Evolutionary conservation across 2,888 invertebrate genomes (phyloP), one percentile per base, ranked within the genome.

Genomic region (Abscondita cerata): DNA sequence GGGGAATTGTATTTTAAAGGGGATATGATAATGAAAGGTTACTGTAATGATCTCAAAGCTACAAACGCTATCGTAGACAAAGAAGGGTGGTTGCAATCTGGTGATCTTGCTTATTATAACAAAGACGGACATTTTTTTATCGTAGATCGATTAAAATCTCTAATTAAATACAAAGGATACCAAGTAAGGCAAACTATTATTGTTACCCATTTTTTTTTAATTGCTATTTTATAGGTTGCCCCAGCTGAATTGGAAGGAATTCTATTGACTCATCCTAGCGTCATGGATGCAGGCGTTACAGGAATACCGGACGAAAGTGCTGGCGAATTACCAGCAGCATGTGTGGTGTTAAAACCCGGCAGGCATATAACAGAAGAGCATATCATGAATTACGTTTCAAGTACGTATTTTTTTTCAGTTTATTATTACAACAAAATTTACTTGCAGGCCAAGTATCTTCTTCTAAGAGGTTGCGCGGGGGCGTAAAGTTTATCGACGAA

Each of bases 91-190:
- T 77, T 91, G 9, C 86, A 87, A 67, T 87, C 90, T 25, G 95
- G 95, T 0, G 95, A 96, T 77, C 82, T 95, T 67, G 95, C 91
- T 0, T 93, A 91, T 77, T 92, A 88, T 70, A 93, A 95, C 74
- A 78, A 86, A 0, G 88, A 93, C 12, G 89, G 88, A 0, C 88
- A 85, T 77, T 90, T 93, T 78, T 94, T 85, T 73, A 87, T 95
- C 65, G 90, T 94, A 0, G 95, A 95, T 77, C 83, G 96, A 62
- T 81, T 94, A 15, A 96, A 96, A 77, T 95, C 95, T 76, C 86
- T 96, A 19, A 95, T 96, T 73, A 96, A 96, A 78, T 94, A 93
- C 75, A 95, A 95, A 78, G 94, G 90, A 40, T 91, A 88, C 73
- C 89, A 92, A 85, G 91, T 92, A 40, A 40, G 20, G 33, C 9